phyloP scores from a whole-genome alignment of 2,888 invertebrate species.

The Aplocera efformata region DNA sequence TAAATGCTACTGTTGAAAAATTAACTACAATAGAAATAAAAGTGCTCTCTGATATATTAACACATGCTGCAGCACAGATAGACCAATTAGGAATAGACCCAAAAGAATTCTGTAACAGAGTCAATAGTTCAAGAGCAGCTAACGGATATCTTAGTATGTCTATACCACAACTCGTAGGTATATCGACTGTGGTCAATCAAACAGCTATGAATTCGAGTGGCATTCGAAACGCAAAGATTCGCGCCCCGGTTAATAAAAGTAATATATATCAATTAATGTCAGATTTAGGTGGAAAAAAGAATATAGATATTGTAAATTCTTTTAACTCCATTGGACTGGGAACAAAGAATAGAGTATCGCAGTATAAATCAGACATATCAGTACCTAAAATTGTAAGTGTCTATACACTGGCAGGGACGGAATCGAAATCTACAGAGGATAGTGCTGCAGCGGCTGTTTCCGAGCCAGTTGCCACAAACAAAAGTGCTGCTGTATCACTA shows the following conservation, averaged over 20 bases:
- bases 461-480: background rate
- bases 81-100: conserved; percentile 14
- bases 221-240: background rate
- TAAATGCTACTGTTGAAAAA: conserved; percentile 21
- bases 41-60: conserved; percentile 33
- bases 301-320: conserved; percentile 2
- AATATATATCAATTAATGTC: conserved; percentile 9
- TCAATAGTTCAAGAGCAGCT: conserved; percentile 6
- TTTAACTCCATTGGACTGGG: conserved; percentile 5
- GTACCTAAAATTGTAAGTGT: background rate
- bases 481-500: background rate
- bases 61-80: conserved; percentile 31
- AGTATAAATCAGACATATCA: background rate
- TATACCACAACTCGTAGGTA: background rate
- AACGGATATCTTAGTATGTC: background rate
- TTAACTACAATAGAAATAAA: conserved; percentile 32
- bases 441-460: background rate
- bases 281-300: conserved; percentile 6
- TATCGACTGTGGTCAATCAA: background rate
- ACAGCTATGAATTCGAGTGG: background rate
- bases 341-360: background rate
- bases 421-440: too few relatives aligned
- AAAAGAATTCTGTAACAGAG: conserved; percentile 19
- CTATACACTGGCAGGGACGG: background rate
- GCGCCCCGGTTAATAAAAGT: background rate